Percentiles rank a stretch among this genome's conserved stretches.
Conservation (phyloP, 2,888 invertebrate genomes). For the Cabera pusaria region DNA sequence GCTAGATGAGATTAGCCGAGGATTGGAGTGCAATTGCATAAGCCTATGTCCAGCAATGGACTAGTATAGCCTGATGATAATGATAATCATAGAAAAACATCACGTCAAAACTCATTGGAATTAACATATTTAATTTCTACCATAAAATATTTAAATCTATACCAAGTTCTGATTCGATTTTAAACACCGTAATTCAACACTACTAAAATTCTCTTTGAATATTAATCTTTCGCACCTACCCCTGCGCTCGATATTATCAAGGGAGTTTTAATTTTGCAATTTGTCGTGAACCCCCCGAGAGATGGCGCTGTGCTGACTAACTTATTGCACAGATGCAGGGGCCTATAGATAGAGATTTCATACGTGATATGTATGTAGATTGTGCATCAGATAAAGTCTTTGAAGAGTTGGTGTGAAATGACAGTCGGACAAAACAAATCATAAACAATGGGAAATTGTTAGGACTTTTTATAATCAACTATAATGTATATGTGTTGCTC, state of each 20-base stretch:
- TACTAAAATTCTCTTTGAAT: slow-evolving; percentile 30
- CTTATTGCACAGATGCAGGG: slow-evolving; percentile 42
- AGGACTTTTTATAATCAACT: too few species aligned
- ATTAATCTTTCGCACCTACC: slow-evolving; percentile 35
- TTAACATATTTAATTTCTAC: too few species aligned
- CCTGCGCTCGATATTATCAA: slow-evolving; percentile 51
- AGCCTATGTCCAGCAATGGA: too few species aligned
- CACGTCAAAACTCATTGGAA: too few species aligned
- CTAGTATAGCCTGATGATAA: too few species aligned
- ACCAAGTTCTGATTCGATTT: slow-evolving; percentile 11
- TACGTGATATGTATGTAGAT: slow-evolving; percentile 57
- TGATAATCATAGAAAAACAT: too few species aligned
- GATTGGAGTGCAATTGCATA: too few species aligned
- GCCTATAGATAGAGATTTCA: slow-evolving; percentile 52
- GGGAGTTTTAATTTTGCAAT: slow-evolving; percentile 79
- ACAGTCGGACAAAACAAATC: too few species aligned
- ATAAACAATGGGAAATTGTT: too few species aligned
- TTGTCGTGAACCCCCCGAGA: slow-evolving; percentile 54
- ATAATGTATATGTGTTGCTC: too few species aligned
- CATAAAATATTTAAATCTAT: too few species aligned
- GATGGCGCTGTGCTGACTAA: slow-evolving; percentile 17
- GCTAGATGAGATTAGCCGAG: too few species aligned
- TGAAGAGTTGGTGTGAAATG: slow-evolving; percentile 32
- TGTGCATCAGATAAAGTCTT: slow-evolving; percentile 53
- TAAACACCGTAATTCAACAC: slow-evolving; percentile 29